Evolutionary conservation across 2,888 invertebrate genomes (phyloP), one percentile per base, ranked within the genome.

Genomic region (Sinodicranocentrus sp.): DNA sequence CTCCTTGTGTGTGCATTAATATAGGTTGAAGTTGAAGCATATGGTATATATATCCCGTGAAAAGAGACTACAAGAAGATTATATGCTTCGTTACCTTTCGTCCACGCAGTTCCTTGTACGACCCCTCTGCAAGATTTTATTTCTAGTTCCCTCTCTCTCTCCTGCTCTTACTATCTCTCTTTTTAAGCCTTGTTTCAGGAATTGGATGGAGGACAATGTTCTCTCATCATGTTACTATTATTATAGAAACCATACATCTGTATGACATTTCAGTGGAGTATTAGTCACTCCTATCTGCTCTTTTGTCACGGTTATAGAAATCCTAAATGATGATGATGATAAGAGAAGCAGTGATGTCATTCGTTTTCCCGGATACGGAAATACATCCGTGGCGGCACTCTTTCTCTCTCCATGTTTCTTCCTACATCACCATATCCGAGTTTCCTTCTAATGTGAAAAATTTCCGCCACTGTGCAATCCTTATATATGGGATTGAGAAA

Each of bases 41-140:
- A n/a, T n/a, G n/a, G n/a, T n/a, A n/a, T n/a, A n/a, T n/a, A n/a
- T n/a, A n/a, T n/a, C n/a, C n/a, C n/a, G n/a, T n/a, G 28, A n/a
- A 28, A 39, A 33, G 57, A 21, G 33, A 54, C 59, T n/a, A n/a
- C n/a, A n/a, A n/a, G n/a, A n/a, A 73, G 59, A 72, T 73, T 73
- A 73, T 26, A 33, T 52, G 65, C 75, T 65, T 75, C 65, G 75
- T 75, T 75, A 52, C 75, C 63, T 65, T 75, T 33, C 21, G 63
- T 65, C 65, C 65, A 48, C 23, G 54, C 65, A 10, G 28, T 25
- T 54, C 33, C 67, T 43, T 26, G 15, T 26, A 25, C 25, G 1
- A 28, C 25, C 10, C 59, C 59, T 26, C 10, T n/a, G n/a, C n/a
- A n/a, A n/a, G n/a, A n/a, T n/a, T n/a, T n/a, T n/a, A n/a, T n/a